phyloP scores from a whole-genome alignment of 2,797 vertebrate genomes.

The Pteropus rufus region DNA sequence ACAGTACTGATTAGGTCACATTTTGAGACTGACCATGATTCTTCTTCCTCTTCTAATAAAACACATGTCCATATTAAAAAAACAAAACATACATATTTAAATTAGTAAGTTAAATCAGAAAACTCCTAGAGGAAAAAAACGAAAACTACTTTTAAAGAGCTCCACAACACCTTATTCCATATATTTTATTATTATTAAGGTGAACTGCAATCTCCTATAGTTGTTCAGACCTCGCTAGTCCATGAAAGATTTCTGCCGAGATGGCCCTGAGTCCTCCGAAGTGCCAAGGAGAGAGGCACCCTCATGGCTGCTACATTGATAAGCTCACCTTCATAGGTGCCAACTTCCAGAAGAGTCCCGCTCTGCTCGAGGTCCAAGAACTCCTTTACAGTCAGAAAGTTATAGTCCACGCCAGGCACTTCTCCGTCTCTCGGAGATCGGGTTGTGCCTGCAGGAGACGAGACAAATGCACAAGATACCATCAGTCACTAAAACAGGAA shows the following conservation, averaged over 20 bases:
- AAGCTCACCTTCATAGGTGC: conserved; percentile 95
- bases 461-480: background rate
- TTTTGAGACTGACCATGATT: background rate
- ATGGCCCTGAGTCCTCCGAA: background rate
- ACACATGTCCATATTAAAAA: background rate
- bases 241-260: background rate
- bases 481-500: conserved; percentile 47
- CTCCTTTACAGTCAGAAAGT: conserved; percentile 95
- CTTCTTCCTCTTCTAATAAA: background rate
- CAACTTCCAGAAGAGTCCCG: conserved; percentile 96
- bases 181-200: background rate
- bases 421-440: conserved; percentile 95
- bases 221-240: background rate
- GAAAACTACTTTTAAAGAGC: background rate
- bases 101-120: background rate
- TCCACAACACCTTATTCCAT: background rate
- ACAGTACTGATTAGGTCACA: background rate
- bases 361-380: conserved; percentile 95
- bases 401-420: conserved; percentile 97
- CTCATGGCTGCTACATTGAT: rapidly evolving
- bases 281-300: background rate
- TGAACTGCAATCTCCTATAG: background rate
- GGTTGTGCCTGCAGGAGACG: conserved; percentile 92
- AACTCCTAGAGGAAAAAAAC: background rate
- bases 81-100: background rate